Percentiles rank a stretch among this genome's conserved stretches.
Evolutionary conservation across 2,888 invertebrate genomes (phyloP).

Genomic region (Schrankia costaestrigalis): DNA sequence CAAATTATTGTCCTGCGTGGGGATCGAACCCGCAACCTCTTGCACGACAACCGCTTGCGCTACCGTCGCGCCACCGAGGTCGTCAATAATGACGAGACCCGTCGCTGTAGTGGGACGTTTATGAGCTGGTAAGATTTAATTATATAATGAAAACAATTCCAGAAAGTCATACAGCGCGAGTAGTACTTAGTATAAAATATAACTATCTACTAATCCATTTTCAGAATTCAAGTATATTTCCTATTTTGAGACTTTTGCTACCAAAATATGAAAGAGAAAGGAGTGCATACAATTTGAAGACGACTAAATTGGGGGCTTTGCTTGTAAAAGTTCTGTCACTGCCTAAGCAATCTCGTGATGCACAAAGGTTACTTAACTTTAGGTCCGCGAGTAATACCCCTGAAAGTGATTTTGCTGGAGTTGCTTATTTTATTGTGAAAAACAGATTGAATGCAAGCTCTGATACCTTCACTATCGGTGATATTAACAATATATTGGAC

Average conservation of each 20-base stretch:
- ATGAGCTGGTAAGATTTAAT: no score
- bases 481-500: slow-evolving; percentile 88
- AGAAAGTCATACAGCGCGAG: no score
- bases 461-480: slow-evolving; percentile 81
- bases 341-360: slow-evolving; percentile 80
- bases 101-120: no score
- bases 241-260: slow-evolving; percentile 88
- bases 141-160: no score
- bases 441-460: slow-evolving; percentile 63
- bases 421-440: slow-evolving; percentile 86
- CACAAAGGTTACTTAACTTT: slow-evolving; percentile 56
- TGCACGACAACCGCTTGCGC: no score
- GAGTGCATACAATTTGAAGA: slow-evolving; percentile 91
- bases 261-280: slow-evolving; percentile 90
- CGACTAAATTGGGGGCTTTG: slow-evolving; percentile 85
- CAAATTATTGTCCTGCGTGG: no score
- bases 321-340: slow-evolving; percentile 89
- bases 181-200: no score
- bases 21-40: no score
- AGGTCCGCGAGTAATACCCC: slow-evolving; percentile 73
- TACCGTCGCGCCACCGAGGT: no score
- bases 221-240: slow-evolving; percentile 83
- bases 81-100: no score
- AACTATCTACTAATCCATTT: slow-evolving; percentile 30
- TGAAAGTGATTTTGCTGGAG: slow-evolving; percentile 89